phyloP scores from a whole-genome alignment of 2,113 vertebrate genomes.

The Motacilla alba region DNA sequence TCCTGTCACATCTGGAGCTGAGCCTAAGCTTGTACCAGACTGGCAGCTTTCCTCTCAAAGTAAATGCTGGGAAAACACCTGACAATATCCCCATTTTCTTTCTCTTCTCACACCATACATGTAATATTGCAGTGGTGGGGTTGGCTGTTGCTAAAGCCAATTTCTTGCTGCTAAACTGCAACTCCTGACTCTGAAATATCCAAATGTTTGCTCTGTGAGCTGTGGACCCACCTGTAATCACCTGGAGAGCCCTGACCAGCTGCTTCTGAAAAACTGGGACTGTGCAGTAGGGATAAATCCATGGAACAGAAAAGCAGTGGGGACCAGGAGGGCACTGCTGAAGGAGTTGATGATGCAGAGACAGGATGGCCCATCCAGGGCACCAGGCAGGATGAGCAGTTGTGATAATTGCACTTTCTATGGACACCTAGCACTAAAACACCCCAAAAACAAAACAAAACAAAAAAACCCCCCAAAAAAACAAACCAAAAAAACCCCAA shows the following conservation, averaged over 20 bases:
- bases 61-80: neutral
- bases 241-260: neutral
- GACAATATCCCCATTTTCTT: neutral
- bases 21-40: neutral
- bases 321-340: neutral
- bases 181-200: neutral
- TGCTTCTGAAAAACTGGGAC: neutral
- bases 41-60: neutral
- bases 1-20: neutral
- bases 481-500: neutral
- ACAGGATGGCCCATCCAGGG: neutral
- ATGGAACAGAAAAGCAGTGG: neutral
- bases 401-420: neutral
- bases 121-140: neutral
- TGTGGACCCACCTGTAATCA: neutral
- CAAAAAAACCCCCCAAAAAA: neutral
- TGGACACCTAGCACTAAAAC: rapidly evolving
- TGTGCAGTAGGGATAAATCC: neutral
- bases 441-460: neutral
- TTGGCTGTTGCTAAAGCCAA: neutral
- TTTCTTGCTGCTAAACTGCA: neutral
- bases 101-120: neutral
- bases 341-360: neutral
- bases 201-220: neutral
- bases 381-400: neutral